phyloP scores from a whole-genome alignment of 2,888 invertebrate species.

The Hybos culiciformis region DNA sequence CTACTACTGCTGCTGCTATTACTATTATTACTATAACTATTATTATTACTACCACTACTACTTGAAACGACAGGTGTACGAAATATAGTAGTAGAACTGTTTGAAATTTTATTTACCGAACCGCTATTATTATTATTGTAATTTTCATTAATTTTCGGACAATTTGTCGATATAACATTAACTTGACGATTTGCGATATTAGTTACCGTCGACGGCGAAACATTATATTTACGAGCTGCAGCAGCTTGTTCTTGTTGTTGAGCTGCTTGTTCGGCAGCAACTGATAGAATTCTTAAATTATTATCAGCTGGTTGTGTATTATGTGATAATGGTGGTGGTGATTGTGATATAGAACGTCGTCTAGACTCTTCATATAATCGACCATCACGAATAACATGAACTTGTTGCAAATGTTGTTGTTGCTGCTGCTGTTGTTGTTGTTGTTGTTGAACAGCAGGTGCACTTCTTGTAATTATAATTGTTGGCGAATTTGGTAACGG shows the following conservation, averaged over 20 bases:
- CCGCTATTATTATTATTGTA: slow-evolving; percentile 2
- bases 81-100: slow-evolving; percentile 6
- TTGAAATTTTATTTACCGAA: not conserved
- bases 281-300: slow-evolving; percentile 14
- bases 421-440: slow-evolving; percentile 16
- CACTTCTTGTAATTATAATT: slow-evolving; percentile 8
- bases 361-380: slow-evolving; percentile 29
- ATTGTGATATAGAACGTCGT: slow-evolving; percentile 13
- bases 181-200: slow-evolving; percentile 28
- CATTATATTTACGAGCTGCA: slow-evolving; percentile 6
- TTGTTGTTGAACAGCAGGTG: slow-evolving; percentile 7
- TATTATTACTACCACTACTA: slow-evolving; percentile 12
- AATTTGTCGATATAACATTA: slow-evolving; percentile 29
- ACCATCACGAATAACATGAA: slow-evolving; percentile 35
- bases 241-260: slow-evolving; percentile 8
- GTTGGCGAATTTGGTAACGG: not conserved
- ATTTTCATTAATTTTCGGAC: slow-evolving; percentile 10
- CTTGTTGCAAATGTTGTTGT: slow-evolving; percentile 23
- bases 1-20: slow-evolving; percentile 18
- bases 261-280: slow-evolving; percentile 11
- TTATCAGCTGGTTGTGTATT: slow-evolving; percentile 18
- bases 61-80: slow-evolving; percentile 34
- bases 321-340: slow-evolving; percentile 11
- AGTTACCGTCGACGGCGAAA: slow-evolving; percentile 11
- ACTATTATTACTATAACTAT: slow-evolving; percentile 5